Base-by-base conservation (phyloP, 2,113 vertebrate species). In the Scatophagus argus region DNA sequence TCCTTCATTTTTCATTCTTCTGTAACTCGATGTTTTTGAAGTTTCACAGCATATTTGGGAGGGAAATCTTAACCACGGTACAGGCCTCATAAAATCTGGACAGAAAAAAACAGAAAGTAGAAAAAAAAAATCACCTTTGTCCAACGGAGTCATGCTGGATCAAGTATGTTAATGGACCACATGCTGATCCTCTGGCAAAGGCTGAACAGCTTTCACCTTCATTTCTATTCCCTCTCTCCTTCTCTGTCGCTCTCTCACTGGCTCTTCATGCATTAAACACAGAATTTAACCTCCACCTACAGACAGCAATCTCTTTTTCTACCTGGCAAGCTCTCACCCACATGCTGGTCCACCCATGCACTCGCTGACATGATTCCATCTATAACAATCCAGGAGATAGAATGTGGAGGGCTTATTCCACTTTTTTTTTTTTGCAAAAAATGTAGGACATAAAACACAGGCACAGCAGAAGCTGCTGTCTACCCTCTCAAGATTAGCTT, bases 241-340 rank as follows among this genome's bases (percentile, higher is more conserved):
- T 25, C 43, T 63, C 39, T 56, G 23, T 51, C 19, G 8, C 72
- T 79, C 71, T 77, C 77, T 72, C 27, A 44, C 62, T 10, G 46
- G 79, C 67, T 82, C 80, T 71, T 77, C 70, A 27, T 79, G 66
- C 77, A 84, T 84, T 84, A 74, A 83, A 81, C 69, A 64, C 69
- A 77, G 43, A 87, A 77, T 85, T 86, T 85, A 89, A 89, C 91
- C 87, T 89, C 83, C 89, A 81, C 88, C 87, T 78, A 88, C 91
- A 77, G 73, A 89, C 73, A 55, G 70, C 66, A 68, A 52, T 86
- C 62, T 83, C 63, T 79, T 71, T 86, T 77, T 86, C 66, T 77
- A 90, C 90, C 89, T 85, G 82, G 74, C 70, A 75, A 74, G 74
- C 58, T 68, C 81, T 81, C 87, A 52, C 84, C 89, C 82, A 87